phyloP scores from a whole-genome alignment of 2,888 invertebrate genomes.

The Seira sanloemensis region DNA sequence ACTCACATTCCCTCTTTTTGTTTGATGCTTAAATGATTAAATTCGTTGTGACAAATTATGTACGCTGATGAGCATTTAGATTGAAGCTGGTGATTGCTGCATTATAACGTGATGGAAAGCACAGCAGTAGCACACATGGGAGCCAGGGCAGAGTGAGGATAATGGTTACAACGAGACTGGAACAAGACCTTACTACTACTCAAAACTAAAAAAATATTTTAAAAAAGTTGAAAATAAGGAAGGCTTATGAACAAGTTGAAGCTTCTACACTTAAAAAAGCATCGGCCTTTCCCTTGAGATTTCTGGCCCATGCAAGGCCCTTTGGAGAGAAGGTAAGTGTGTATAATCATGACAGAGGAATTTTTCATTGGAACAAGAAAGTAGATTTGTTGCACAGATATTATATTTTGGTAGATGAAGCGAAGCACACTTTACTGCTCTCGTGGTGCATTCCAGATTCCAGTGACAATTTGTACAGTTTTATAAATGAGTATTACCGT shows the following conservation, averaged over 20 bases:
- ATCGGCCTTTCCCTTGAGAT: constrained; percentile 38
- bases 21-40: constrained; percentile 73
- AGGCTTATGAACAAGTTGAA: constrained; percentile 27
- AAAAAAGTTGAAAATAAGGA: constrained; percentile 22
- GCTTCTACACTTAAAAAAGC: constrained; percentile 46
- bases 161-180: constrained; percentile 50
- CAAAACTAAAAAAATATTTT: background rate
- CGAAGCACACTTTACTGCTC: background rate
- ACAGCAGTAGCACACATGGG: constrained; percentile 58
- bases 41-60: constrained; percentile 74
- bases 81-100: constrained; percentile 60
- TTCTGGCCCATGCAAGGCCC: constrained; percentile 27
- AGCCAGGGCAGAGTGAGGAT: constrained; percentile 54
- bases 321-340: background rate
- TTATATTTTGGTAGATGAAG: background rate
- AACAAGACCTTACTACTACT: background rate
- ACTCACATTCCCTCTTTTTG: constrained; percentile 31
- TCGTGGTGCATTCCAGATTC: background rate
- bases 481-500: background rate
- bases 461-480: background rate
- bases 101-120: constrained; percentile 61
- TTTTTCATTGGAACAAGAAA: background rate
- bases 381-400: background rate
- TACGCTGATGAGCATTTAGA: constrained; percentile 72
- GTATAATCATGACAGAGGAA: background rate